Evolutionary conservation across 2,113 vertebrate species (phyloP).

Genomic region (Melanostigma gelatinosum): DNA sequence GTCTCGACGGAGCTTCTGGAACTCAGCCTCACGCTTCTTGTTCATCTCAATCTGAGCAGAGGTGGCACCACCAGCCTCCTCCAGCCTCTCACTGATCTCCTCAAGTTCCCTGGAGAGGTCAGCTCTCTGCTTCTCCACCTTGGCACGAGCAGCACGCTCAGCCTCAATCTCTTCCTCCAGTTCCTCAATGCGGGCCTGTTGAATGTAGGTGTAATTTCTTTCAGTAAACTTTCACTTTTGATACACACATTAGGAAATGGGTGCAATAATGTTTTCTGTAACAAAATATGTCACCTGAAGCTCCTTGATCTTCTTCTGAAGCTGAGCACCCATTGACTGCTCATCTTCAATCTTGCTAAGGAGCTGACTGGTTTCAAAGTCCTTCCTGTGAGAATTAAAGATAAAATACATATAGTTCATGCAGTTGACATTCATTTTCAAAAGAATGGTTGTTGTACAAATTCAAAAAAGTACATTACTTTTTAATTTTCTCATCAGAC

Average conservation of each 20-base stretch:
- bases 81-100: constrained; percentile 89
- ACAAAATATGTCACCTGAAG: constrained; percentile 47
- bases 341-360: constrained; percentile 75
- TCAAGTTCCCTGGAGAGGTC: constrained; percentile 91
- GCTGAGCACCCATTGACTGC: constrained; percentile 72
- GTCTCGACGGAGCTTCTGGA: constrained; percentile 90
- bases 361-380: constrained; percentile 70
- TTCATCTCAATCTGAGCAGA: constrained; percentile 55
- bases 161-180: constrained; percentile 83
- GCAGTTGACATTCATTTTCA: background rate
- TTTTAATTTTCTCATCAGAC: constrained; percentile 68
- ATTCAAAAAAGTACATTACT: constrained; percentile 51
- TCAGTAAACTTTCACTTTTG: constrained; percentile 9
- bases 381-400: constrained; percentile 51
- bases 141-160: constrained; percentile 81
- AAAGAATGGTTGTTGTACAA: background rate
- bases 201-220: background rate
- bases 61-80: constrained; percentile 75
- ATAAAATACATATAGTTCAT: background rate
- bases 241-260: background rate
- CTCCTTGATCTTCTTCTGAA: constrained; percentile 76
- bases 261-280: background rate
- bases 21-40: constrained; percentile 82
- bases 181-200: constrained; percentile 81
- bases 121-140: constrained; percentile 88